Evolutionary conservation across 2,113 vertebrate species (phyloP).

Genomic region (Ia io): DNA sequence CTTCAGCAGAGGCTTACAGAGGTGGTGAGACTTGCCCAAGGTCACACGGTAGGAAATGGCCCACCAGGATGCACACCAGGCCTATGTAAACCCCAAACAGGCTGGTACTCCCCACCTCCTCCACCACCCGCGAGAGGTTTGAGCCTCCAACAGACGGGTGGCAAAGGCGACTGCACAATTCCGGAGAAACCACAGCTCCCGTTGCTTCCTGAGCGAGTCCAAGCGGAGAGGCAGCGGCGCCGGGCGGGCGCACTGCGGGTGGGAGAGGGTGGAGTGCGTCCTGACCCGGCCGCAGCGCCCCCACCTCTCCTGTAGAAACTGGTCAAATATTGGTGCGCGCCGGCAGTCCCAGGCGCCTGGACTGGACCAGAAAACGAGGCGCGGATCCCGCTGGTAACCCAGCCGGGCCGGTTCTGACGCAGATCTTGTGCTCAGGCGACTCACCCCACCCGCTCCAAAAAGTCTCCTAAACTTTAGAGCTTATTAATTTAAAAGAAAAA

Average conservation of each 20-base stretch:
- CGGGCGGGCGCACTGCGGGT: background rate
- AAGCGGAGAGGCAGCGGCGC: slow-evolving; percentile 39
- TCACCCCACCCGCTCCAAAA: background rate
- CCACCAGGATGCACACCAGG: background rate
- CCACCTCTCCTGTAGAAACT: background rate
- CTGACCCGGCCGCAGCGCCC: background rate
- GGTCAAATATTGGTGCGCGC: background rate
- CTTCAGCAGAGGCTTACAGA: background rate
- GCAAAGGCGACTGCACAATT: slow-evolving; percentile 42
- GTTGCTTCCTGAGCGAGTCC: slow-evolving; percentile 53
- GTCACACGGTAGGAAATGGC: background rate
- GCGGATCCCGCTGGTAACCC: background rate
- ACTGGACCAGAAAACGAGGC: background rate
- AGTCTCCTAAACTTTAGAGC: slow-evolving; percentile 47
- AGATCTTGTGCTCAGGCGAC: background rate
- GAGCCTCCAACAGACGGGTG: background rate
- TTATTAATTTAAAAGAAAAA: background rate
- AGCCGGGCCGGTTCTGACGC: background rate
- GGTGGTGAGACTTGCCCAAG: background rate
- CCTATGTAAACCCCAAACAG: background rate
- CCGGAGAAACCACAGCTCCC: slow-evolving; percentile 66
- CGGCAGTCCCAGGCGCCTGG: background rate
- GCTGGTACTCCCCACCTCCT: background rate
- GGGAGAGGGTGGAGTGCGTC: background rate
- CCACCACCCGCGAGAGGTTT: background rate